phyloP scores from a whole-genome alignment of 2,888 invertebrate species.

The Ceratothoa steindachneri region DNA sequence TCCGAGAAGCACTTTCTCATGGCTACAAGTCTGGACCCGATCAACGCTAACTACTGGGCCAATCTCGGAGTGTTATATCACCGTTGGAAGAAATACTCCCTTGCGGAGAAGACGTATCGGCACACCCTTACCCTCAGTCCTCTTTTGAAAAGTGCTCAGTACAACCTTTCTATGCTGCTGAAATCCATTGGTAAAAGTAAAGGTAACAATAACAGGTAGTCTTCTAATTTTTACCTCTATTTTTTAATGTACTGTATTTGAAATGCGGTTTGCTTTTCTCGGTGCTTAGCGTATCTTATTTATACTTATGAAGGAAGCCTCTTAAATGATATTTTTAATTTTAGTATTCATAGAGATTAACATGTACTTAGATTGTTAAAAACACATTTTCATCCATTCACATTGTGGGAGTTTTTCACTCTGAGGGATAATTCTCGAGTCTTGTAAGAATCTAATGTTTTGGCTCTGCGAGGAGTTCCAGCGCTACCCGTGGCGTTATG shows the following conservation, averaged over 20 bases:
- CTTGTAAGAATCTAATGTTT: too few species aligned
- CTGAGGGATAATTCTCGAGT: too few species aligned
- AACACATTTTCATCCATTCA: too few species aligned
- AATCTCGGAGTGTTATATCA: constrained; percentile 92
- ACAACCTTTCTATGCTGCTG: constrained; percentile 43
- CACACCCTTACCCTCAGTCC: constrained; percentile 42
- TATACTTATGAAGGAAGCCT: background rate
- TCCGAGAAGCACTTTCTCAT: constrained; percentile 76
- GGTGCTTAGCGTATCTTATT: background rate
- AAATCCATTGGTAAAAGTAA: constrained; percentile 23
- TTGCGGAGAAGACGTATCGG: constrained; percentile 35
- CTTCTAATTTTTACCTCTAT: too few species aligned
- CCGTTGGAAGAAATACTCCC: constrained; percentile 55
- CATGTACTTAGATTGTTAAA: too few species aligned
- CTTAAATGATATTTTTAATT: too few species aligned
- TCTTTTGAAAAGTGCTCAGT: constrained; percentile 32
- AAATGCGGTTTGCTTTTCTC: background rate
- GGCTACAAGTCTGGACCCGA: constrained; percentile 65
- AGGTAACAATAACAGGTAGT: background rate
- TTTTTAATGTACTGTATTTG: background rate
- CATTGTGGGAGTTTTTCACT: too few species aligned
- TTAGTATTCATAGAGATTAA: too few species aligned
- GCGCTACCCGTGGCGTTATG: too few species aligned
- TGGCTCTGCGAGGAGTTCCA: too few species aligned
- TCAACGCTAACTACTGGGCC: constrained; percentile 75